These are phyloP conservation scores for Rhizomys pruinosus DNA, from an alignment of 2,113 vertebrate genomes.

Conservation along the genomic window DNA sequence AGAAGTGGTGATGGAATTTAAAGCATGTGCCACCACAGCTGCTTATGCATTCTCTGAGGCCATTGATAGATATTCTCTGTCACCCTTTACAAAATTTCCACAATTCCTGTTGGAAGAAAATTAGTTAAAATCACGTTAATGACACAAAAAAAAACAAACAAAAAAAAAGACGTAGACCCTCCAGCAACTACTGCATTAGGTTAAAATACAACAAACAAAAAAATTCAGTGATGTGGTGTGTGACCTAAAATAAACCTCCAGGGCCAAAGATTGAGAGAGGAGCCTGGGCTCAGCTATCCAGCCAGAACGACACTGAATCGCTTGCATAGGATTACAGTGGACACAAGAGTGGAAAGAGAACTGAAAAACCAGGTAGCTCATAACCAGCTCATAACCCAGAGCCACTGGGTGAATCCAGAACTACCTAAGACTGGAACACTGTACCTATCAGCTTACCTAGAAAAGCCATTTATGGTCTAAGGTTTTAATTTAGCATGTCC, in stretches of 20 bases:
- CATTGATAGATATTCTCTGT: conserved; percentile 11
- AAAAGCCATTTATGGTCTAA: no score
- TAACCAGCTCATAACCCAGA: conserved; percentile 55
- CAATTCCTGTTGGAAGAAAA: conserved; percentile 11
- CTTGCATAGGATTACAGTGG: conserved; percentile 50
- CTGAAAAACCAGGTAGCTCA: conserved; percentile 16
- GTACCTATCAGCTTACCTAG: no score
- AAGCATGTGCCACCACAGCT: no score
- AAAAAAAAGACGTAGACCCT: no score
- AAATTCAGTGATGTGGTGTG: background rate
- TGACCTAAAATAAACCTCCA: conserved; percentile 43
- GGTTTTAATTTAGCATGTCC: no score
- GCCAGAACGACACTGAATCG: background rate
- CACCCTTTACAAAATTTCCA: conserved; percentile 38
- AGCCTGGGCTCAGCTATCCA: background rate
- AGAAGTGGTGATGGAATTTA: no score
- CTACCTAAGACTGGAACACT: no score
- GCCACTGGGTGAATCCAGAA: background rate
- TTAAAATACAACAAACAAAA: no score
- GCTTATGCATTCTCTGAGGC: background rate
- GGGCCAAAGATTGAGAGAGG: conserved; percentile 29
- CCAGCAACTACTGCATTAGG: background rate
- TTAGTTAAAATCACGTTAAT: conserved; percentile 18
- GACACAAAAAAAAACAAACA: no score
- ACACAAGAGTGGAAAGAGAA: conserved; percentile 52